phyloP scores from a whole-genome alignment of 2,797 vertebrate genomes.

The Rhinophrynus dorsalis region DNA sequence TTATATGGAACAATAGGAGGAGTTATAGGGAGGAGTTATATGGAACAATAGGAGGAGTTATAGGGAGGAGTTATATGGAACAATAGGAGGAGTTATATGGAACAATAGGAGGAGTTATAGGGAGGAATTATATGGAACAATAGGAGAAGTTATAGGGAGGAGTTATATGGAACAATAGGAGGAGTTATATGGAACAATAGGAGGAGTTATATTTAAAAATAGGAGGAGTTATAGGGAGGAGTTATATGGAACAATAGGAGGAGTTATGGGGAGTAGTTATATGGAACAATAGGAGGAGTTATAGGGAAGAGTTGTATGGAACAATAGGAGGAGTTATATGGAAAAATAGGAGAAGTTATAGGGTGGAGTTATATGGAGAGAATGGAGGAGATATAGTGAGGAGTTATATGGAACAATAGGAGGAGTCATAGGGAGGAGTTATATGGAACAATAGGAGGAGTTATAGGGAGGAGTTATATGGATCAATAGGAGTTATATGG shows the following conservation, averaged over 20 bases:
- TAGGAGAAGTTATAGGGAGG: no score
- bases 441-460: not conserved
- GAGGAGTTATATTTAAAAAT: not conserved
- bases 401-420: not conserved
- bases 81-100: not conserved
- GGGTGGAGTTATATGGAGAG: not conserved
- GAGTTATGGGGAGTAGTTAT: not conserved
- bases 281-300: not conserved
- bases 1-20: no score
- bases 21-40: not conserved
- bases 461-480: not conserved
- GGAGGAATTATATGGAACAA: no score
- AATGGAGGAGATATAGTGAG: no score
- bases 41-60: not conserved
- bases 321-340: no score
- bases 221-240: not conserved
- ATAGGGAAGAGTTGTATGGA: not conserved
- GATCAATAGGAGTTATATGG: no score
- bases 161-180: no score
- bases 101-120: not conserved
- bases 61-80: not conserved
- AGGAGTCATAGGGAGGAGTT: not conserved
- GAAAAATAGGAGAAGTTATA: not conserved
- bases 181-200: no score
- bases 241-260: not conserved